Percentiles rank a stretch among this genome's conserved stretches.
phyloP scores from a whole-genome alignment of 2,888 invertebrate genomes.

The Platerodrilus igneus region DNA sequence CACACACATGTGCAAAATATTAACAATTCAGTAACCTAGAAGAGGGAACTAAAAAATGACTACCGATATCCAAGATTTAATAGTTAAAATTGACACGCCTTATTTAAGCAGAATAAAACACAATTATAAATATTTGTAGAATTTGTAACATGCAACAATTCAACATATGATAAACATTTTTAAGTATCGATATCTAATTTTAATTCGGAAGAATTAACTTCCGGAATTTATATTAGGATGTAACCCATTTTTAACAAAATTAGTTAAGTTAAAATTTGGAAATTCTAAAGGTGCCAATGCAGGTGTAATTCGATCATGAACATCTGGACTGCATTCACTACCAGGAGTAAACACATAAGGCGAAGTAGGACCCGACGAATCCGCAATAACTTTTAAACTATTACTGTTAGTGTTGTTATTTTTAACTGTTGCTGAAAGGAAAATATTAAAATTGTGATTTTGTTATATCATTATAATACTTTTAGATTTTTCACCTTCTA shows the following conservation, averaged over 20 bases:
- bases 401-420: conserved; percentile 1
- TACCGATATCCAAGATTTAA: too few relatives aligned
- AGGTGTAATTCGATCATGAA: conserved; percentile 44
- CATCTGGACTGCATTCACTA: conserved; percentile 45
- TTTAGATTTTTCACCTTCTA: conserved; percentile 54
- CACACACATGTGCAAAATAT: too few relatives aligned
- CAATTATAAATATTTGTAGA: too few relatives aligned
- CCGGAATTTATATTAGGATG: conserved; percentile 10
- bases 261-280: conserved; percentile 55
- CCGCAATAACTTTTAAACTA: conserved; percentile 42
- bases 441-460: not conserved
- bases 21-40: too few relatives aligned
- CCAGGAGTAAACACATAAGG: conserved; percentile 47
- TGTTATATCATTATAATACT: conserved; percentile 28
- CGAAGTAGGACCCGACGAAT: conserved; percentile 46
- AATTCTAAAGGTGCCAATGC: conserved; percentile 58
- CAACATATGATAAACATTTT: too few relatives aligned
- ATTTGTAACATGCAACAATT: too few relatives aligned
- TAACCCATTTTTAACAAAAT: conserved; percentile 21
- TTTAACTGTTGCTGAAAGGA: conserved; percentile 10
- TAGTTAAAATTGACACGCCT: too few relatives aligned
- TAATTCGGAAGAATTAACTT: conserved; percentile 1
- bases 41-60: too few relatives aligned
- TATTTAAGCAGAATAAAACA: too few relatives aligned
- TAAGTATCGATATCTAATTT: too few relatives aligned